A percentile compares a stretch with the other conserved stretches of the same genome.
phyloP scores from a whole-genome alignment of 2,113 vertebrate species.

The Sorex fumeus region DNA sequence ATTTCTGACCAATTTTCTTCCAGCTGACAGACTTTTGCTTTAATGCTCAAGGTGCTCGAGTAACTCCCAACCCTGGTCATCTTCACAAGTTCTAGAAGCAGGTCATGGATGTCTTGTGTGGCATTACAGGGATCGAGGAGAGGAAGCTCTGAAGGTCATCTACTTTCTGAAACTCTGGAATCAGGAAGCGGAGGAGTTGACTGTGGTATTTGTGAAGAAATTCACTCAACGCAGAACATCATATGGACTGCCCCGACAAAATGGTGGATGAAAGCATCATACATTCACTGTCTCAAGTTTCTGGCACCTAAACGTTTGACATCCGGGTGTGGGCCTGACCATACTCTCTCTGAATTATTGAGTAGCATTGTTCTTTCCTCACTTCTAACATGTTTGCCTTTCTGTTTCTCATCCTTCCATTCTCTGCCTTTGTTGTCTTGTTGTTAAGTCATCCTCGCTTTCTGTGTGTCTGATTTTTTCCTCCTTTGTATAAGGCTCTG shows the following conservation, averaged over 20 bases:
- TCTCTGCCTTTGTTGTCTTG: accelerated
- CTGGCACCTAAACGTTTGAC: not conserved
- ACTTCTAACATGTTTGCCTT: too few relatives aligned
- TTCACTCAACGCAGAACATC: not conserved
- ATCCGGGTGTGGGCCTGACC: not conserved
- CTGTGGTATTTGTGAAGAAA: not conserved
- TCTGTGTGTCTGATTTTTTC: not conserved
- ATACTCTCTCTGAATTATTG: too few relatives aligned
- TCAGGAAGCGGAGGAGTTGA: not conserved
- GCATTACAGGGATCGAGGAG: not conserved
- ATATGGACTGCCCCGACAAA: not conserved
- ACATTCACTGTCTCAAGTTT: not conserved
- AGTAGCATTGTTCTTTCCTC: not conserved
- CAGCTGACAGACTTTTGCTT: not conserved
- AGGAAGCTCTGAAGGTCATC: not conserved
- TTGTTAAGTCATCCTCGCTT: too few relatives aligned
- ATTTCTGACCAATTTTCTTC: not conserved
- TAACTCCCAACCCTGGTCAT: not conserved
- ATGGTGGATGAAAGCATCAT: not conserved
- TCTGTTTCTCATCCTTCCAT: not conserved
- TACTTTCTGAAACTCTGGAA: not conserved
- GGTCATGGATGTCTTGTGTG: not conserved
- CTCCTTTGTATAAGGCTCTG: not conserved
- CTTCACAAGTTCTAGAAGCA: not conserved
- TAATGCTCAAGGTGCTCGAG: not conserved